Conservation (phyloP, 2,113 vertebrate genomes). For the Bothrops jararaca region DNA sequence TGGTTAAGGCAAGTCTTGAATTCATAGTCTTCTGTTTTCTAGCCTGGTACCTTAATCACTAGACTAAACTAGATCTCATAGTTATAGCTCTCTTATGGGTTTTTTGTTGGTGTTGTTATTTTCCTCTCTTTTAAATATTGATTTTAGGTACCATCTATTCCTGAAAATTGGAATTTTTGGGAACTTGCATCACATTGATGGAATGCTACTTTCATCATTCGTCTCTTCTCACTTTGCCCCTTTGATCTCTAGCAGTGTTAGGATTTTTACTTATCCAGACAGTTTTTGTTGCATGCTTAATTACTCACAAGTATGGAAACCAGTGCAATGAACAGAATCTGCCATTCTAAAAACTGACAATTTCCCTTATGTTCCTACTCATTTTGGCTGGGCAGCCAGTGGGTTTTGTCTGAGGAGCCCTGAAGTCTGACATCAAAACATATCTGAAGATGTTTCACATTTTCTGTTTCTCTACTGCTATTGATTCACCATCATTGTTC, state of each 20-base stretch:
- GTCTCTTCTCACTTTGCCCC: background rate
- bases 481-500: background rate
- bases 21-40: too few relatives aligned
- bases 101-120: too few relatives aligned
- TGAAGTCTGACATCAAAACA: background rate
- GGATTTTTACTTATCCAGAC: background rate
- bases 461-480: background rate
- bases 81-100: too few relatives aligned
- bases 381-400: background rate
- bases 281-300: background rate
- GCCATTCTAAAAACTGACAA: background rate
- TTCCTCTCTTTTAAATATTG: too few relatives aligned
- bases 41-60: too few relatives aligned
- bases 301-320: background rate
- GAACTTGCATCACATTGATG: too few relatives aligned
- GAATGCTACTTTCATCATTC: background rate
- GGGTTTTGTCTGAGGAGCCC: background rate
- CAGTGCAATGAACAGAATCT: background rate
- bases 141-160: too few relatives aligned
- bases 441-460: background rate
- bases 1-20: too few relatives aligned
- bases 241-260: background rate
- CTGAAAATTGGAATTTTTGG: too few relatives aligned
- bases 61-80: too few relatives aligned
- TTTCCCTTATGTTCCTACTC: background rate